Conservation (phyloP, 2,113 vertebrate species). For the Rynchops niger region DNA sequence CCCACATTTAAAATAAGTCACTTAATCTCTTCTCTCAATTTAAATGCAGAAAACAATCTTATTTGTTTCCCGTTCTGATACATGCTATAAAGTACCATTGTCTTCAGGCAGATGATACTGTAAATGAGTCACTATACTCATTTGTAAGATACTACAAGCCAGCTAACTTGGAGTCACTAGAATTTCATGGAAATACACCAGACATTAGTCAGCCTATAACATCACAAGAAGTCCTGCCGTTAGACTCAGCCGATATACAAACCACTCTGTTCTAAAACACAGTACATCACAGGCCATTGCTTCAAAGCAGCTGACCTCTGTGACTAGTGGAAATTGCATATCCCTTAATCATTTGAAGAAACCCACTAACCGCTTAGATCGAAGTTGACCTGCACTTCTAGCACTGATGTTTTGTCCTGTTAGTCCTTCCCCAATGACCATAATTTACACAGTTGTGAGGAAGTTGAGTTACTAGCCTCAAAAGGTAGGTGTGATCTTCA, state of each 20-base stretch:
- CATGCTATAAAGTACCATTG: not conserved
- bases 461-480: not conserved
- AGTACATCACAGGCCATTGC: not conserved
- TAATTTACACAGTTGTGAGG: not conserved
- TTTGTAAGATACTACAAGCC: not conserved
- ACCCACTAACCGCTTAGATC: not conserved
- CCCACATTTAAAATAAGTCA: not conserved
- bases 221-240: not conserved
- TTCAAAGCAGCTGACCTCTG: conserved; percentile 34
- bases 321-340: not conserved
- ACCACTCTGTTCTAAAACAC: not conserved
- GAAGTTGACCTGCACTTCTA: not conserved
- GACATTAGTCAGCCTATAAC: not conserved
- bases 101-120: not conserved
- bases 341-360: not conserved
- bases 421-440: not conserved
- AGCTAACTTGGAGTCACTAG: not conserved
- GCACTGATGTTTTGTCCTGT: not conserved
- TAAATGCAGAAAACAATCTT: not conserved
- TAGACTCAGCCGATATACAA: not conserved
- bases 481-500: not conserved
- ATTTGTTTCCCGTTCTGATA: not conserved
- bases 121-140: not conserved
- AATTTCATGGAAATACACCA: not conserved
- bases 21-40: not conserved